Evolutionary conservation across 2,797 vertebrate genomes (phyloP).

Genomic region (Anguilla pacifica): DNA sequence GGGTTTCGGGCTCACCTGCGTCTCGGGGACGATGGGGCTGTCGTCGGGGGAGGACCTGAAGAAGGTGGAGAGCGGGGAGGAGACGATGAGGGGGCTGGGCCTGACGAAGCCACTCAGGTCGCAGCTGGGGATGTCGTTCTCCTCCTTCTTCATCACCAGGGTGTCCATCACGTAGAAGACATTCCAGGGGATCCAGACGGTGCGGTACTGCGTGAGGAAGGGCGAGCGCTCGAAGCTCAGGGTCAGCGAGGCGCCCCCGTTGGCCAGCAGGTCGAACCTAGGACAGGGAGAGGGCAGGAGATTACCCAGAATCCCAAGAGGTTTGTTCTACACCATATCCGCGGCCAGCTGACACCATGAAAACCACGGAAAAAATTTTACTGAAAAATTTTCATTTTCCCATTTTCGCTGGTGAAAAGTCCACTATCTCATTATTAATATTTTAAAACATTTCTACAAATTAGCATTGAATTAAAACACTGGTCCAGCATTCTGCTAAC

Average conservation of each 20-base stretch:
- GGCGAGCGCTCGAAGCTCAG: slow-evolving; percentile 91
- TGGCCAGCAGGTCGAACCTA: slow-evolving; percentile 95
- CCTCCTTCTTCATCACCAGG: slow-evolving; percentile 96
- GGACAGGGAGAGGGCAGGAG: not conserved
- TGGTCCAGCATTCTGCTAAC: not conserved
- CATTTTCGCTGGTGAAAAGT: not conserved
- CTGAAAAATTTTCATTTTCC: not conserved
- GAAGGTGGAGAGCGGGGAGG: slow-evolving; percentile 90
- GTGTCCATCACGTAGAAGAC: slow-evolving; percentile 98
- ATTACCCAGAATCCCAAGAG: not conserved
- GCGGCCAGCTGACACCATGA: not conserved
- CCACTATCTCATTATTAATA: not conserved
- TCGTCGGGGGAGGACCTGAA: slow-evolving; percentile 86
- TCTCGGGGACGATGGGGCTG: slow-evolving; percentile 94
- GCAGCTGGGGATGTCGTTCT: slow-evolving; percentile 97
- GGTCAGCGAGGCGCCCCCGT: slow-evolving; percentile 93
- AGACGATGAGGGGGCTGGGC: slow-evolving; percentile 89
- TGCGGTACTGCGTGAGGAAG: slow-evolving; percentile 92
- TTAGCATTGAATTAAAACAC: not conserved
- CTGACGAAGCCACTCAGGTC: slow-evolving; percentile 93
- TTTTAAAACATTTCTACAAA: too few species aligned
- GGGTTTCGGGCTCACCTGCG: slow-evolving; percentile 77
- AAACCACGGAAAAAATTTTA: not conserved
- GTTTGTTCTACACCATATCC: not conserved
- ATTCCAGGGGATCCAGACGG: slow-evolving; percentile 96